A percentile compares a stretch with the other conserved stretches of the same genome.
These are phyloP conservation scores for Lasiurus cinereus DNA, from an alignment of 2,113 vertebrate genomes.

Conservation along the genomic window DNA sequence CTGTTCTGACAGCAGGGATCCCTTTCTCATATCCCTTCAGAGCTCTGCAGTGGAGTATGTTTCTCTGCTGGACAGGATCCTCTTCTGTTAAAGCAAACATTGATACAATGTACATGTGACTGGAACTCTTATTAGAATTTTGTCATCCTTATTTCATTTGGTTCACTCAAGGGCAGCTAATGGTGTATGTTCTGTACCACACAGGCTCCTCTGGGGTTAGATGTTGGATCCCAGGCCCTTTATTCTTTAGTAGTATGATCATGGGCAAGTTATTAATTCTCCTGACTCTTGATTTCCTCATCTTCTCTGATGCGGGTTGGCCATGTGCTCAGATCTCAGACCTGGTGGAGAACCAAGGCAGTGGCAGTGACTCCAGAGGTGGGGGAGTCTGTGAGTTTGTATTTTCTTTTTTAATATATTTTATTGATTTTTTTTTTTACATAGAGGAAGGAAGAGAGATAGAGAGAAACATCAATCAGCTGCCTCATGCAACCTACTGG, in stretches of 20 bases:
- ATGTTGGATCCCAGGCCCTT: background rate
- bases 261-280: background rate
- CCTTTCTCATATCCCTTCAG: background rate
- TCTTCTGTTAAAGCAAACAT: background rate
- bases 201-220: background rate
- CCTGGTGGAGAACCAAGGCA: background rate
- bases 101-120: background rate
- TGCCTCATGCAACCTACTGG: no score
- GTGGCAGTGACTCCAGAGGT: background rate
- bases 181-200: background rate
- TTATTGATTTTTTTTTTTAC: no score
- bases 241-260: background rate
- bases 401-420: conserved; percentile 55
- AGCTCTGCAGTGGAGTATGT: background rate
- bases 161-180: background rate
- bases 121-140: background rate
- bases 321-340: background rate
- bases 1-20: background rate
- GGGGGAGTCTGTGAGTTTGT: background rate
- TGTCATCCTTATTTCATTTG: background rate
- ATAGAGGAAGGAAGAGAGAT: no score
- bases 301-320: background rate
- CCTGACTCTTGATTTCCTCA: background rate
- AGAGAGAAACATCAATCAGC: no score
- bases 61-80: background rate